Evolutionary conservation across 2,113 vertebrate genomes (phyloP).

Genomic region (Spea multiplicata): DNA sequence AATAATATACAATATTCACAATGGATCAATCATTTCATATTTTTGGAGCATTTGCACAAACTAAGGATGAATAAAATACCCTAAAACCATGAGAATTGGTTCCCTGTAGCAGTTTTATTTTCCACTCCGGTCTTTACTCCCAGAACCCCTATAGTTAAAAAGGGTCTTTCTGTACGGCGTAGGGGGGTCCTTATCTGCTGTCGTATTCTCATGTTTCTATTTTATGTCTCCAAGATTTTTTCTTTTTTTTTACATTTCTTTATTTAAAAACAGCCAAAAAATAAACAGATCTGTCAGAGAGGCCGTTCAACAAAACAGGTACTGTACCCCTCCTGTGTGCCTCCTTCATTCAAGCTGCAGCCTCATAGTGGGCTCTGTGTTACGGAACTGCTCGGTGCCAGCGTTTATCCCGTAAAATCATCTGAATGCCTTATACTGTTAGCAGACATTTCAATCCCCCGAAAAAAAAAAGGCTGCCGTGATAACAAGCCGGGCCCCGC

Average conservation of each 20-base stretch:
- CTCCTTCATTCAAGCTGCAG: conserved; percentile 14
- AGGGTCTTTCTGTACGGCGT: neutral
- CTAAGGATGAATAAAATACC: no score
- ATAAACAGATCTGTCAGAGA: conserved; percentile 46
- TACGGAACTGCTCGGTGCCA: conserved; percentile 32
- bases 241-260: neutral
- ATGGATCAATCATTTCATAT: no score
- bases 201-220: neutral
- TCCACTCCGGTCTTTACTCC: no score
- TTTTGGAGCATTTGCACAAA: no score
- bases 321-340: fast-evolving
- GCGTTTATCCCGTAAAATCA: conserved; percentile 50
- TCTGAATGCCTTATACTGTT: conserved; percentile 50
- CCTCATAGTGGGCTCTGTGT: conserved; percentile 36
- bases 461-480: conserved; percentile 21
- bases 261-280: conserved; percentile 39
- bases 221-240: neutral
- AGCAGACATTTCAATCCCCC: conserved; percentile 34
- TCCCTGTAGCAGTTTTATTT: no score
- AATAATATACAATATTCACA: no score
- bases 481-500: neutral
- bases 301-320: conserved; percentile 46
- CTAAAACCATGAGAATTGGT: no score
- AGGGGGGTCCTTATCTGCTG: conserved; percentile 5
- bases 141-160: no score